Conservation (phyloP, 2,888 invertebrate species). For the Zygaena filipendulae region DNA sequence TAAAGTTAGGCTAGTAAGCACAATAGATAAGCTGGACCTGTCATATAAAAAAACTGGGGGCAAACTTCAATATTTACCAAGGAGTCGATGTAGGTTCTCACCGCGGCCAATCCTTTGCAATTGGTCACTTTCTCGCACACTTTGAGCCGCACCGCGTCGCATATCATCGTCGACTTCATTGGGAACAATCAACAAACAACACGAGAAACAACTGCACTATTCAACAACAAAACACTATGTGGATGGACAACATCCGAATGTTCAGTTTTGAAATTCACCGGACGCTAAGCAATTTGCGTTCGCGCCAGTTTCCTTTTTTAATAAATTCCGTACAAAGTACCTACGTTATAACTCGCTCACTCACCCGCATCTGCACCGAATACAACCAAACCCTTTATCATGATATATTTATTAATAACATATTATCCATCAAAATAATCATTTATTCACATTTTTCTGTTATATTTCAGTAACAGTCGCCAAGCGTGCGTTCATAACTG, state of each 20-base stretch:
- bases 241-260: conserved; percentile 27
- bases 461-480: too few relatives aligned
- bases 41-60: too few relatives aligned
- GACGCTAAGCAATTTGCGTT: conserved; percentile 38
- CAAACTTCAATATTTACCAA: conserved; percentile 49
- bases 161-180: conserved; percentile 32
- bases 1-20: too few relatives aligned
- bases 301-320: conserved; percentile 21
- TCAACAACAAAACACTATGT: conserved; percentile 25
- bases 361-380: too few relatives aligned
- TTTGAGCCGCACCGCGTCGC: conserved; percentile 48
- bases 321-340: too few relatives aligned
- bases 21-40: too few relatives aligned
- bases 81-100: conserved; percentile 48
- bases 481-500: too few relatives aligned
- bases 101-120: conserved; percentile 47
- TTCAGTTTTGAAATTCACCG: conserved; percentile 45
- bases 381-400: too few relatives aligned
- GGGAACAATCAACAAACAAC: conserved; percentile 11
- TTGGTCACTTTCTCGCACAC: conserved; percentile 53
- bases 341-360: too few relatives aligned
- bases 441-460: too few relatives aligned
- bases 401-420: too few relatives aligned
- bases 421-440: too few relatives aligned
- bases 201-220: conserved; percentile 25